phyloP scores from a whole-genome alignment of 2,797 vertebrate species.

The Falco novaeseelandiae region DNA sequence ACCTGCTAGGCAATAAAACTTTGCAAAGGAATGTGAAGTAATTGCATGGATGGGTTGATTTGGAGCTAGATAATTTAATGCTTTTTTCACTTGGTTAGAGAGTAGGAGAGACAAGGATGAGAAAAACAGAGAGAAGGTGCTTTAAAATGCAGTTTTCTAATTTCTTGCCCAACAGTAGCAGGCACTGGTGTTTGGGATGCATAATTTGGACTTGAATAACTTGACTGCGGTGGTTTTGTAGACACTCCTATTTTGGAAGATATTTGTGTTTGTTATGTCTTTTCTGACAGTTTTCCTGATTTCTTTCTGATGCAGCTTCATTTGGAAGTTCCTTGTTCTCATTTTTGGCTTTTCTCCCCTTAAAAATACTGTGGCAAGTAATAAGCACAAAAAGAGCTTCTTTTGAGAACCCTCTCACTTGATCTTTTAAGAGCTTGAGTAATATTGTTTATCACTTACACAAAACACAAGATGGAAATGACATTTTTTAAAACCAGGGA shows the following conservation, averaged over 20 bases:
- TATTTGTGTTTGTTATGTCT: neutral
- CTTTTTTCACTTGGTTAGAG: constrained; percentile 51
- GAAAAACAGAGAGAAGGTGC: constrained; percentile 10
- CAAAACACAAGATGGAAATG: neutral
- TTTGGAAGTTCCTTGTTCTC: neutral
- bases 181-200: neutral
- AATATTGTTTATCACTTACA: neutral
- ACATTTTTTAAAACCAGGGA: neutral
- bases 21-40: constrained; percentile 6
- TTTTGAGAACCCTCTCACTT: neutral
- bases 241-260: neutral
- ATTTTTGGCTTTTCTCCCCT: neutral
- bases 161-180: neutral
- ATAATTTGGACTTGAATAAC: neutral
- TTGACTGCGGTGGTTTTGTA: neutral
- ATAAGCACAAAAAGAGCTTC: neutral
- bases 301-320: neutral
- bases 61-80: constrained; percentile 65
- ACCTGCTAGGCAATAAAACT: constrained; percentile 32
- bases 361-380: neutral
- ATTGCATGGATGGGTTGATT: constrained; percentile 61
- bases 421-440: neutral
- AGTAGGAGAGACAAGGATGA: neutral
- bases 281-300: neutral
- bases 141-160: neutral